A percentile compares a stretch with the other conserved stretches of the same genome.
Evolutionary conservation across 1,140 invertebrate species (phyloP).

Genomic region (Drosophila gunungcola): DNA sequence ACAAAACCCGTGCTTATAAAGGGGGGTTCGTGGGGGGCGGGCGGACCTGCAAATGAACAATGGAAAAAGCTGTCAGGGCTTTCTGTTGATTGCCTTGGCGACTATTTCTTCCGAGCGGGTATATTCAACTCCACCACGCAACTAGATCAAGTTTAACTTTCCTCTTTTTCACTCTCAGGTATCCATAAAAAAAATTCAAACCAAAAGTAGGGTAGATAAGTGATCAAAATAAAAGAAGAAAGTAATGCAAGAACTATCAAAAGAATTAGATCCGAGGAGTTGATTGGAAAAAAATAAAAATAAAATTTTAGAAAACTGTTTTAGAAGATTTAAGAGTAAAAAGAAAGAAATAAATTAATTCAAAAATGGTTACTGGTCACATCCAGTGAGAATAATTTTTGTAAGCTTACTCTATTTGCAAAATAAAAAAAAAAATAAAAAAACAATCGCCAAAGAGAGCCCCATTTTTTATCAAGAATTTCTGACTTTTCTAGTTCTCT

Average conservation of each 20-base stretch:
- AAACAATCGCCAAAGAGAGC: not conserved
- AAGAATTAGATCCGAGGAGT: no score
- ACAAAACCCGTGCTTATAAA: constrained; percentile 31
- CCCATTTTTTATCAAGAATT: constrained; percentile 6
- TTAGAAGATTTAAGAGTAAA: not conserved
- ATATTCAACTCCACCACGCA: constrained; percentile 16
- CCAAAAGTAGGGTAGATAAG: no score
- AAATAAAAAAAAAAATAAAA: not conserved
- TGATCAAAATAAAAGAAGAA: no score
- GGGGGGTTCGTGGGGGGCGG: not conserved
- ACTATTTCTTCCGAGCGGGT: constrained; percentile 4
- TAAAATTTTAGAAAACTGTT: not conserved
- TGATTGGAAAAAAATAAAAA: no score
- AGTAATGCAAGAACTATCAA: no score
- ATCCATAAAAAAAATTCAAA: not conserved
- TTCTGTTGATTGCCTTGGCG: constrained; percentile 32
- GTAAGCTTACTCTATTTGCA: not conserved
- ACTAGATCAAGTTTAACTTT: constrained; percentile 24
- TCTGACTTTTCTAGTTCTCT: constrained; percentile 1
- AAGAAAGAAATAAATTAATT: not conserved
- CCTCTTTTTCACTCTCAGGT: constrained; percentile 4
- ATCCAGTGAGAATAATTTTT: not conserved
- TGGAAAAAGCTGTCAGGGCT: constrained; percentile 46
- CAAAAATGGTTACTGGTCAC: not conserved
- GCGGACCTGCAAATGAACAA: constrained; percentile 19